phyloP scores from a whole-genome alignment of 2,888 invertebrate species.

The Drosophila parthenogenetica region DNA sequence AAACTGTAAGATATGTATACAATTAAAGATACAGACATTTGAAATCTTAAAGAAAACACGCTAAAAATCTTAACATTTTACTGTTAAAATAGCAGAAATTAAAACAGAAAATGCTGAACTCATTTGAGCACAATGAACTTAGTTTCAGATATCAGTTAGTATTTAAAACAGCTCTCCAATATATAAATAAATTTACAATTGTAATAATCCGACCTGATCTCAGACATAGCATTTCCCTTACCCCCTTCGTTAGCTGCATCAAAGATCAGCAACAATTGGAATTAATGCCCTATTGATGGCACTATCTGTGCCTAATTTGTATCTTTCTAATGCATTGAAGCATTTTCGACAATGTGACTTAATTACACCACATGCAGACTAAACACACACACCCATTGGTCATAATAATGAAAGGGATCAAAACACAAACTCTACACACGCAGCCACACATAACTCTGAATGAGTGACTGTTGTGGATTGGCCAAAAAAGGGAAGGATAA shows the following conservation, averaged over 20 bases:
- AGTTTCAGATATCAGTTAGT: no score
- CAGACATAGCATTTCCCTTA: background rate
- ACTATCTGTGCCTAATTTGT: conserved; percentile 49
- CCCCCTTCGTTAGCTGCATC: background rate
- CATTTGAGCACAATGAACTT: no score
- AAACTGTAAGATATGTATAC: no score
- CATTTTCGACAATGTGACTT: conserved; percentile 61
- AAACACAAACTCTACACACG: conserved; percentile 21
- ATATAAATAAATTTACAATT: no score
- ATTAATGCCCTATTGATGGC: conserved; percentile 47
- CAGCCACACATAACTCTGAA: conserved; percentile 33
- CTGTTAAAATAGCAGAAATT: no score
- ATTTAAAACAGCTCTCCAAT: no score
- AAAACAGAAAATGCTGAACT: no score
- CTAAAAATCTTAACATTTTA: no score
- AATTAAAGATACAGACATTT: no score
- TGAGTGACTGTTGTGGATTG: conserved; percentile 34
- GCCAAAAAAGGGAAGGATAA: conserved; percentile 62
- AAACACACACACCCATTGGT: conserved; percentile 19
- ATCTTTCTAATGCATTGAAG: conserved; percentile 18
- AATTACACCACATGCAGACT: conserved; percentile 60
- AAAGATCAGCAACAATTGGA: conserved; percentile 25
- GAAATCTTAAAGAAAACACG: no score
- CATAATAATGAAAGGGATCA: conserved; percentile 49
- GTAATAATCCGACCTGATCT: no score